A percentile compares a stretch with the other conserved stretches of the same genome.
phyloP scores from a whole-genome alignment of 2,888 invertebrate species.

The Netelia fuscicornis region DNA sequence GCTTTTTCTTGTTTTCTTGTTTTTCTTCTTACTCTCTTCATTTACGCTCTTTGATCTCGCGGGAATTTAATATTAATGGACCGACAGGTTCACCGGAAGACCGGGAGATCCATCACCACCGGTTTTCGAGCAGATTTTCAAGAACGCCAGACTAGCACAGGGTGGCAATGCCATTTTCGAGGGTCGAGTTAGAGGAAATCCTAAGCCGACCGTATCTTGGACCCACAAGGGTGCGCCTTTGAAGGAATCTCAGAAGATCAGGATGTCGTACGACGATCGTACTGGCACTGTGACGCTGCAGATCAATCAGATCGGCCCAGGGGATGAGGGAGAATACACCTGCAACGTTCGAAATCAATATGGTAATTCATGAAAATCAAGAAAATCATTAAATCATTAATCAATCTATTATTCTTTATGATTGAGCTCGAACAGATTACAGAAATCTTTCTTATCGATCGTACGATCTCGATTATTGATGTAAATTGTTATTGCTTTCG shows the following conservation, averaged over 20 bases:
- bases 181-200: constrained; percentile 95
- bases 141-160: constrained; percentile 97
- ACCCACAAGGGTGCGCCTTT: constrained; percentile 94
- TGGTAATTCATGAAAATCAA: constrained; percentile 83
- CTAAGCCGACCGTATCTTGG: constrained; percentile 96
- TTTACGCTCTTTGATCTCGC: constrained; percentile 23
- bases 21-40: not conserved
- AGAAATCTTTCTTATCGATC: not conserved
- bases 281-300: constrained; percentile 96
- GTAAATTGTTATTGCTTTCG: constrained; percentile 28
- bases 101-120: constrained; percentile 95
- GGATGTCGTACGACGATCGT: constrained; percentile 95
- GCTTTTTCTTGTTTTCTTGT: not conserved
- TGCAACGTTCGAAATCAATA: constrained; percentile 97
- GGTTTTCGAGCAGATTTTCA: constrained; percentile 97
- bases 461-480: constrained; percentile 30
- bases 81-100: constrained; percentile 83
- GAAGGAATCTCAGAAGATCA: constrained; percentile 94
- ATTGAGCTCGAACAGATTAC: not conserved
- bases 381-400: not conserved
- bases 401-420: not conserved
- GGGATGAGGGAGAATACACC: constrained; percentile 98
- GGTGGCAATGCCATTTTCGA: constrained; percentile 97
- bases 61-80: constrained; percentile 44
- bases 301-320: constrained; percentile 97